A percentile compares a stretch with the other conserved stretches of the same genome.
Conservation (phyloP, 2,888 invertebrate genomes). For the Amiota minor region DNA sequence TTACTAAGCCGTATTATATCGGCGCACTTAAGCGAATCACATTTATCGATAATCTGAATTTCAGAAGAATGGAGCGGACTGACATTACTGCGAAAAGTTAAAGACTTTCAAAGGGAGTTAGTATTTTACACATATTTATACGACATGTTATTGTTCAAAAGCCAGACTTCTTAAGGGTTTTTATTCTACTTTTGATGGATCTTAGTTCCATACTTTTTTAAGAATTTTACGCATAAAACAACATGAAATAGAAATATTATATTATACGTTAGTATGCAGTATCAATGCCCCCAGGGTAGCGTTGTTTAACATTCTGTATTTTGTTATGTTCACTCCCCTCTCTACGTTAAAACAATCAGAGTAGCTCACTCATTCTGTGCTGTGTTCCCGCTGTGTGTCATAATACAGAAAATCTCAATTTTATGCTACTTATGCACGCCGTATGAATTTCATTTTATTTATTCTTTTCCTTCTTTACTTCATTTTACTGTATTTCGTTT, state of each 20-base stretch:
- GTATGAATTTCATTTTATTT: slow-evolving; percentile 54
- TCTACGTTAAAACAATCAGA: too few species aligned
- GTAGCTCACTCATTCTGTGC: background rate
- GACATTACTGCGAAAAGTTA: background rate
- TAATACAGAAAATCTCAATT: slow-evolving; percentile 46
- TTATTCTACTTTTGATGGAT: too few species aligned
- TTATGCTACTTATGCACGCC: slow-evolving; percentile 60
- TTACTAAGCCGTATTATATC: background rate
- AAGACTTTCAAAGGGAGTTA: background rate
- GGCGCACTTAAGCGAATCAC: background rate
- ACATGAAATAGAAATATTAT: too few species aligned
- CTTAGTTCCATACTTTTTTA: too few species aligned
- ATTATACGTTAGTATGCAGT: too few species aligned
- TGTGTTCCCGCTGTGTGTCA: slow-evolving; percentile 2
- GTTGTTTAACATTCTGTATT: too few species aligned
- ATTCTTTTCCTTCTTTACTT: slow-evolving; percentile 1
- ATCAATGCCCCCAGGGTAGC: too few species aligned
- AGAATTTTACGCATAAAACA: too few species aligned
- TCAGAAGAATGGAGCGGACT: background rate
- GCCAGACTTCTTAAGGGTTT: too few species aligned
- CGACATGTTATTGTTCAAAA: too few species aligned
- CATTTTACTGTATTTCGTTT: background rate
- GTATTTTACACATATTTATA: too few species aligned
- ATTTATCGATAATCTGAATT: background rate
- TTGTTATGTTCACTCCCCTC: too few species aligned